Evolutionary conservation across 2,888 invertebrate genomes (phyloP).

Genomic region (Pammene aurita): DNA sequence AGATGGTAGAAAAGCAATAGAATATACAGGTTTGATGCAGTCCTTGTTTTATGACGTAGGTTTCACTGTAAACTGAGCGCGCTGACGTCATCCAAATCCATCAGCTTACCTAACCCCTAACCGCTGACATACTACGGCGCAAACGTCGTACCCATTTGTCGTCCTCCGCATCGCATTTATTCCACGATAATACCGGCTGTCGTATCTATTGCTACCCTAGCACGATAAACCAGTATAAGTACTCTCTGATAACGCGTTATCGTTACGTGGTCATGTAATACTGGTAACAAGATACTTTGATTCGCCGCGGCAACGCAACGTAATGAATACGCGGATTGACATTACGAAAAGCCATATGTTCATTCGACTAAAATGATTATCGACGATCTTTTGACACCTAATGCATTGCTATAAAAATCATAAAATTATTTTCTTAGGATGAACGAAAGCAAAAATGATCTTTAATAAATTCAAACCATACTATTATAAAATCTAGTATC

Average conservation of each 20-base stretch:
- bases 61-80: background rate
- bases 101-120: background rate
- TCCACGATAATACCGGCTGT: slow-evolving; percentile 44
- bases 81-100: slow-evolving; percentile 6
- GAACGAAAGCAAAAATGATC: no score
- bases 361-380: background rate
- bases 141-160: slow-evolving; percentile 34
- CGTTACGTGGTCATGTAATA: no score
- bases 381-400: background rate
- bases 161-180: slow-evolving; percentile 47
- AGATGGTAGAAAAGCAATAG: no score
- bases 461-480: no score
- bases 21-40: no score
- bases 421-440: no score
- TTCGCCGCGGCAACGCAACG: no score
- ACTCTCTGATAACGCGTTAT: no score
- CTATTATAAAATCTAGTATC: background rate
- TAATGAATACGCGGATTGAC: no score
- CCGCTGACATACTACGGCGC: slow-evolving; percentile 13
- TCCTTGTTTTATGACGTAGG: background rate
- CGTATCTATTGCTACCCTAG: background rate
- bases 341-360: background rate
- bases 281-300: no score
- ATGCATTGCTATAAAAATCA: background rate
- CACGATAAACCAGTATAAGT: no score